phyloP scores from a whole-genome alignment of 2,888 invertebrate species.

The Zonitis immaculata region DNA sequence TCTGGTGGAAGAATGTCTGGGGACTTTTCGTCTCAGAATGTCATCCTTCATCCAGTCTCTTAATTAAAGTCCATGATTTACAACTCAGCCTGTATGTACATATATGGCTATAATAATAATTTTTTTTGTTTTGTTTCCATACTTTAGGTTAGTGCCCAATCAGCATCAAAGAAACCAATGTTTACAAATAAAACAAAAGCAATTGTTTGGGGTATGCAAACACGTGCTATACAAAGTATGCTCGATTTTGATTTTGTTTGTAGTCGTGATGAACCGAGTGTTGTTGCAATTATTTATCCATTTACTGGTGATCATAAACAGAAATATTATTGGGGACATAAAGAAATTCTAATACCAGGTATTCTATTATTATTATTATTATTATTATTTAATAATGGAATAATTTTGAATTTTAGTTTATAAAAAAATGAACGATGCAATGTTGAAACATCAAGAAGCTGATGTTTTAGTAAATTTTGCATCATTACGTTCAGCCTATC shows the following conservation, averaged over 20 bases:
- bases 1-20: too few species aligned
- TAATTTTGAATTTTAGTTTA: slow-evolving; percentile 57
- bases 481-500: slow-evolving; percentile 94
- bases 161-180: slow-evolving; percentile 51
- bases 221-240: slow-evolving; percentile 94
- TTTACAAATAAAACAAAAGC: slow-evolving; percentile 84
- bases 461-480: slow-evolving; percentile 97
- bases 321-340: slow-evolving; percentile 99
- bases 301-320: slow-evolving; percentile 98
- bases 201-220: slow-evolving; percentile 99
- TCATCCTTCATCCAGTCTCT: too few species aligned
- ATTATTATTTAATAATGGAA: not conserved
- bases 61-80: too few species aligned
- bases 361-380: slow-evolving; percentile 1
- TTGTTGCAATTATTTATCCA: slow-evolving; percentile 96
- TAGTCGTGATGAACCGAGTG: slow-evolving; percentile 80
- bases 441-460: slow-evolving; percentile 90
- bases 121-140: slow-evolving; percentile 23
- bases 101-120: slow-evolving; percentile 25
- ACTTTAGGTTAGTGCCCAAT: slow-evolving; percentile 33
- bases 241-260: slow-evolving; percentile 95
- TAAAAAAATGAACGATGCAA: slow-evolving; percentile 95
- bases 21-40: too few species aligned
- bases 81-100: too few species aligned
- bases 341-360: slow-evolving; percentile 81